These are phyloP conservation scores for Andrena hattorfiana DNA, from an alignment of 2,888 invertebrate species.

Conservation along the genomic window DNA sequence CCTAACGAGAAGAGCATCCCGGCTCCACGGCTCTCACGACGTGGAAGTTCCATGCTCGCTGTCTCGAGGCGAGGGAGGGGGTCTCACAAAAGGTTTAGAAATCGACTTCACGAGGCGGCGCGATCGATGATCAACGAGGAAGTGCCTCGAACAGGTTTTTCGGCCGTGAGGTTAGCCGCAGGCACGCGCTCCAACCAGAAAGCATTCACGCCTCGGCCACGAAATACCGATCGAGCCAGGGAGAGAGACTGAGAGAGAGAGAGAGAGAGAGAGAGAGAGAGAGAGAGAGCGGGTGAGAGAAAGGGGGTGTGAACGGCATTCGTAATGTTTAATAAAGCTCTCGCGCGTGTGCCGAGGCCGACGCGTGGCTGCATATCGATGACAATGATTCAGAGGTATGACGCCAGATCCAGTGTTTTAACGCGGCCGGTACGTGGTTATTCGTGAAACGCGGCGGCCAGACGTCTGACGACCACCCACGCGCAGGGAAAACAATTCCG, in stretches of 20 bases:
- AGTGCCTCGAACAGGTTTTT: constrained; percentile 70
- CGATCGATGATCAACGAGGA: constrained; percentile 46
- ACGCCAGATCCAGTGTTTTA: constrained; percentile 19
- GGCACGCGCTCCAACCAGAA: constrained; percentile 68
- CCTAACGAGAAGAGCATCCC: not conserved
- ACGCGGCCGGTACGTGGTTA: constrained; percentile 40
- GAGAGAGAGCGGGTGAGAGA: not conserved
- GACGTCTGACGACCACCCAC: constrained; percentile 52
- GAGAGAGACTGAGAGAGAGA: not conserved
- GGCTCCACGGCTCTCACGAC: constrained; percentile 7
- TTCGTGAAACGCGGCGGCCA: constrained; percentile 25
- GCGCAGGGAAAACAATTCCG: constrained; percentile 24
- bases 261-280: not conserved
- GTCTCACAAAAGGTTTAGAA: constrained; percentile 20
- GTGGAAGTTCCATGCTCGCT: not conserved
- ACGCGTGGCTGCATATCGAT: constrained; percentile 72
- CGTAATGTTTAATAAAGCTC: constrained; percentile 69
- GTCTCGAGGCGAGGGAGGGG: not conserved
- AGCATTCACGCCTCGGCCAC: constrained; percentile 70
- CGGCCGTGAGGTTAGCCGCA: constrained; percentile 70
- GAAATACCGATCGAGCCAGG: constrained; percentile 65
- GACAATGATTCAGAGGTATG: constrained; percentile 69
- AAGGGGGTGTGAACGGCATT: constrained; percentile 54
- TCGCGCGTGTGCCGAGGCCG: constrained; percentile 52
- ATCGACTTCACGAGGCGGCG: constrained; percentile 32